These are phyloP conservation scores for Lemur catta DNA, from an alignment of 2,797 vertebrate species.

Conservation along the genomic window DNA sequence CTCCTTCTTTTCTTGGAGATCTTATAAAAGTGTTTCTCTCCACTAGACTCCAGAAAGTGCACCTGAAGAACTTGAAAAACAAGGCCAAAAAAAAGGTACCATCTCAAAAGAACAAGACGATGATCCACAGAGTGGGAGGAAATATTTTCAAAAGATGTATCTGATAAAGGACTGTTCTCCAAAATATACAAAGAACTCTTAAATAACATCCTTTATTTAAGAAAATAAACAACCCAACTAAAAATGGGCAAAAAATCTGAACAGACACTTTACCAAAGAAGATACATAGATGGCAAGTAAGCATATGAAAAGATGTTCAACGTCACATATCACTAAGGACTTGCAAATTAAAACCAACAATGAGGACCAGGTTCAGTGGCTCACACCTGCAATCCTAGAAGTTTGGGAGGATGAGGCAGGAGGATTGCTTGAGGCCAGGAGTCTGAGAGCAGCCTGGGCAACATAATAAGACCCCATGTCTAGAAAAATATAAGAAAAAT, in stretches of 20 bases:
- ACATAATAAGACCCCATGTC: no score
- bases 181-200: constrained; percentile 10
- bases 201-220: not conserved
- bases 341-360: not conserved
- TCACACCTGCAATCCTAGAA: not conserved
- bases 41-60: not conserved
- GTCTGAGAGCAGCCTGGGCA: no score
- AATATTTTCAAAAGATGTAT: not conserved
- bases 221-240: not conserved
- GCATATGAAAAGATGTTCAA: not conserved
- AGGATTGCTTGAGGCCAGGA: no score
- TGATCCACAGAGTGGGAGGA: not conserved
- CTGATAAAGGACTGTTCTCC: not conserved
- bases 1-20: not conserved
- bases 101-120: not conserved
- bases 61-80: not conserved
- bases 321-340: not conserved
- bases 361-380: not conserved
- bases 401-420: not conserved
- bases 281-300: not conserved
- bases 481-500: no score
- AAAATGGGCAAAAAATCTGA: not conserved
- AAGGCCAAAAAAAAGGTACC: not conserved
- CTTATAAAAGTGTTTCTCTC: not conserved
- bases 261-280: not conserved